Evolutionary conservation across 2,797 vertebrate species (phyloP).

Genomic region (Yasuhikotakia modesta): DNA sequence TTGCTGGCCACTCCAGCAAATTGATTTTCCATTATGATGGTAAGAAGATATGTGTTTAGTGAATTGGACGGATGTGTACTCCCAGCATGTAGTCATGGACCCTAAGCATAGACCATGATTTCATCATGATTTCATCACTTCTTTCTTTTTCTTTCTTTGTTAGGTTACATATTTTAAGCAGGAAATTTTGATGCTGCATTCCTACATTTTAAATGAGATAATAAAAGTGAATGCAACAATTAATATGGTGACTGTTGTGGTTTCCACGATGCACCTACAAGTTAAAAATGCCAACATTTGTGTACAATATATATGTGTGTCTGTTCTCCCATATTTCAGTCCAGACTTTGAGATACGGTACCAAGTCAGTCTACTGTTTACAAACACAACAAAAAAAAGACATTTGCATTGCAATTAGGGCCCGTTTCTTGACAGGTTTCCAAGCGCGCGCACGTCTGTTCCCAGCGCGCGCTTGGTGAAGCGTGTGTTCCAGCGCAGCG

Average conservation of each 20-base stretch:
- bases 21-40: constrained; percentile 73
- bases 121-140: constrained; percentile 1
- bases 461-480: neutral
- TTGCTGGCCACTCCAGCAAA: constrained; percentile 58
- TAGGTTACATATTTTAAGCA: too few species aligned
- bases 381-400: too few species aligned
- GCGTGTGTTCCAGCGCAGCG: constrained; percentile 28
- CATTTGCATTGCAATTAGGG: neutral
- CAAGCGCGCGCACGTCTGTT: constrained; percentile 8
- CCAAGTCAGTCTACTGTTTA: too few species aligned
- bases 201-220: neutral
- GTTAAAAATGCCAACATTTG: too few species aligned
- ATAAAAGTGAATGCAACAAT: neutral
- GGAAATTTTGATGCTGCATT: neutral
- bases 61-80: constrained; percentile 50
- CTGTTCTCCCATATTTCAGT: too few species aligned
- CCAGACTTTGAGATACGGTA: too few species aligned
- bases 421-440: constrained; percentile 11
- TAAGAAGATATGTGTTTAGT: constrained; percentile 70
- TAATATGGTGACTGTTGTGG: neutral
- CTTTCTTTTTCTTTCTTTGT: neutral
- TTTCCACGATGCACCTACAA: too few species aligned
- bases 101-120: neutral
- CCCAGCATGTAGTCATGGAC: constrained; percentile 11
- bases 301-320: too few species aligned